Evolutionary conservation across 2,113 vertebrate species (phyloP), one percentile per base, ranked within the genome.

Genomic region (Tychaedon coryphoeus): DNA sequence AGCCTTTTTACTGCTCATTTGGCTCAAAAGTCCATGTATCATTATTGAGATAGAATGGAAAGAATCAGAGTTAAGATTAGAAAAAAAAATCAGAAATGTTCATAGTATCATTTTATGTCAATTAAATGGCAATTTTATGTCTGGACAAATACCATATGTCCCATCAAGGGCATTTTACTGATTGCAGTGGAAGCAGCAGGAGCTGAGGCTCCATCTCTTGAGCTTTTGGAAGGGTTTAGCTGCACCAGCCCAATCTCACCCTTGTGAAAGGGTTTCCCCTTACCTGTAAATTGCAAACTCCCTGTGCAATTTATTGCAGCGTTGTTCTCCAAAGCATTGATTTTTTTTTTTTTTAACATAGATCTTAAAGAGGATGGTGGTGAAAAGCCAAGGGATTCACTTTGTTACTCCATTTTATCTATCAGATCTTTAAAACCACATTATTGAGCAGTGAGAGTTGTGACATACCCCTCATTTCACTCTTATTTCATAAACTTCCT

Each of bases 311-410:
- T 64, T 47, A 16, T 24, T 43, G 43, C 5, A 69, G 25, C 1
- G 7, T 19, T 20, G 0, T 43, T 82, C 57, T 33, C 12, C 7
- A 19, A 6, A 10, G 9, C 29, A 10, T 0, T 34, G 33, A 45
- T 54, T 40, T n/a, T 0, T 31, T 91, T 0, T 31, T 91, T 91
- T 71, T 34, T 58, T 90, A 93, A 19, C 9, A 19, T 5, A 20
- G 2, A 16, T 70, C n/a, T 79, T 57, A 23, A 53, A 85, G 12
- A 65, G n/a, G 13, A 5, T 1, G 1, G 18, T 42, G 11, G 11
- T 48, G 19, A 57, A 89, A 75, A 69, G 64, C 19, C 48, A 42
- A 29, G 54, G 26, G 23, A 34, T 53, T 69, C 28, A 48, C 29
- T 45, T 58, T 47, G 7, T 36, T 50, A 12, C 43, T 72, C 23